Percentiles rank a stretch among this genome's conserved stretches.
Evolutionary conservation across 2,888 invertebrate genomes (phyloP).

Genomic region (Coelinius sp.): DNA sequence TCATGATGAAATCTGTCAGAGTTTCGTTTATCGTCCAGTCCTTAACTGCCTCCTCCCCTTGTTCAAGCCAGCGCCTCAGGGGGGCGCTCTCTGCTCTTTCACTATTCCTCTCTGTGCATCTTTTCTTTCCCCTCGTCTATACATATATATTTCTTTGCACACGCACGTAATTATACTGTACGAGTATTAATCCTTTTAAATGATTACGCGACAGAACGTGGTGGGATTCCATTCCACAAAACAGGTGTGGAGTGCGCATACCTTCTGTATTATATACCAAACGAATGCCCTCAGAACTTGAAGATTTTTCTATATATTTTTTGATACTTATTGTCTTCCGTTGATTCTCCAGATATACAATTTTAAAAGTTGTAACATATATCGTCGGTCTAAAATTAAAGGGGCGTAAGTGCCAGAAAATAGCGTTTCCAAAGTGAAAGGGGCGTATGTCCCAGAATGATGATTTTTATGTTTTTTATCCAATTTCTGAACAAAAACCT

Average conservation of each 20-base stretch:
- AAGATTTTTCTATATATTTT: too few species aligned
- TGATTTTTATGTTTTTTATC: too few species aligned
- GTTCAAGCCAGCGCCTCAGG: constrained; percentile 40
- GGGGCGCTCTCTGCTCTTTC: constrained; percentile 13
- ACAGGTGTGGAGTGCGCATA: neutral
- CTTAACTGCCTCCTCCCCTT: constrained; percentile 42
- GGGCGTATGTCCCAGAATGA: too few species aligned
- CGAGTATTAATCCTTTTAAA: constrained; percentile 23
- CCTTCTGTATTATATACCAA: too few species aligned
- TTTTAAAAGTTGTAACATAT: too few species aligned
- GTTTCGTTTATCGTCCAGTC: constrained; percentile 55
- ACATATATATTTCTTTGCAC: neutral
- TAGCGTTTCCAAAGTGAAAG: too few species aligned
- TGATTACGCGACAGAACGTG: neutral
- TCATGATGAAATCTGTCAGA: constrained; percentile 68
- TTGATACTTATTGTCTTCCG: too few species aligned
- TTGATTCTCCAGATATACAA: too few species aligned
- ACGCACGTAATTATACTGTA: constrained; percentile 18
- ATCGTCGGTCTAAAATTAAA: too few species aligned
- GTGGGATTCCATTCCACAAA: constrained; percentile 1
- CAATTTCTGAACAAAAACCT: too few species aligned
- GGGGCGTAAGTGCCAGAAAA: too few species aligned
- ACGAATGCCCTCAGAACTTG: too few species aligned
- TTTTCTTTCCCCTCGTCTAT: neutral
- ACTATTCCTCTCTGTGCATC: neutral